Evolutionary conservation across 2,113 vertebrate species (phyloP).

Genomic region (Corythaixoides concolor): DNA sequence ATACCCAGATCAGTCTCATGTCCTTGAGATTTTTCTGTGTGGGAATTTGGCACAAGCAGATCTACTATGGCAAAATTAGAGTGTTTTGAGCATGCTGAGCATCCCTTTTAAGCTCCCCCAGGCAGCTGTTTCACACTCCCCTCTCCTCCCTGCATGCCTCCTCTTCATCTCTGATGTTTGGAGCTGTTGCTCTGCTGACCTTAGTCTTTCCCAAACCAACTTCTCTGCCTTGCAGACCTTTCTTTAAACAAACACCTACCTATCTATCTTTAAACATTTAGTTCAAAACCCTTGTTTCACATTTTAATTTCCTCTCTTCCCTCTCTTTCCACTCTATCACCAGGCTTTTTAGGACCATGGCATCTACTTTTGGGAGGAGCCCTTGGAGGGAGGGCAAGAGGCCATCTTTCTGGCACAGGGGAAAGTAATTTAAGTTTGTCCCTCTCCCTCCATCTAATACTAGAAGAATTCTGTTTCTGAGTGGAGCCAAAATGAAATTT

Average conservation of each 20-base stretch:
- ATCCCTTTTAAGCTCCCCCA: conserved; percentile 34
- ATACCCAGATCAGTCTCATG: background rate
- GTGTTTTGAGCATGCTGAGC: conserved; percentile 33
- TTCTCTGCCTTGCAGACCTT: background rate
- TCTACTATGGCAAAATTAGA: conserved; percentile 23
- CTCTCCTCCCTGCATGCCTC: conserved; percentile 25
- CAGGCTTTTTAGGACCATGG: background rate
- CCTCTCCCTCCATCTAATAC: background rate
- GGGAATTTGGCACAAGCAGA: conserved; percentile 49
- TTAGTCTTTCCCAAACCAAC: background rate
- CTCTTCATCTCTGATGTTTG: background rate
- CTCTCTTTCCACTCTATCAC: background rate
- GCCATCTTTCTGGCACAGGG: background rate
- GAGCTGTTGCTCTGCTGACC: conserved; percentile 22
- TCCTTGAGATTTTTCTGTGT: conserved; percentile 35
- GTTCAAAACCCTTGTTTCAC: background rate
- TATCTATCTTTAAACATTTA: background rate
- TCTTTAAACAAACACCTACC: background rate
- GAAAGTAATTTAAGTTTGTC: background rate
- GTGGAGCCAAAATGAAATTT: background rate
- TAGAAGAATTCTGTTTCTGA: background rate
- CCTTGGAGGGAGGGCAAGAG: background rate
- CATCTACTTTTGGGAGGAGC: background rate
- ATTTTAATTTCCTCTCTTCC: background rate
- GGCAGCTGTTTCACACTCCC: conserved; percentile 49